Base-by-base conservation (phyloP, 2,113 vertebrate species). In the human region DNA sequence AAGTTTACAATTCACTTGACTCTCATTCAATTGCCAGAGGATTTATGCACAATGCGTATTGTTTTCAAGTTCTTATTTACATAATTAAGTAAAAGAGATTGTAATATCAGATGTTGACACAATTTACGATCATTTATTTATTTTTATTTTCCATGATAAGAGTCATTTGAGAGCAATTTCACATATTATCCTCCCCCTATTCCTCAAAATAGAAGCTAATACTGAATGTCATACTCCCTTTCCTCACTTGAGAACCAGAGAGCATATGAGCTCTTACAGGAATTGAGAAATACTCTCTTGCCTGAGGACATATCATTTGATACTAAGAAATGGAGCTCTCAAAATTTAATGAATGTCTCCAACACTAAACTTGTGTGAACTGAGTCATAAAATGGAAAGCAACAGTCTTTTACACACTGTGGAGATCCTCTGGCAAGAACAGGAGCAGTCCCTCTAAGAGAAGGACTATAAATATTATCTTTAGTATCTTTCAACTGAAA, bases 11-110 rank as follows among this genome's bases (percentile, higher is more conserved):
- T 79, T 97, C 40, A 55, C 32, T 76, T 96, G 64, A 57, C 14
- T 96, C 68, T 93, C 20, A 81, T 78, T 94, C 73, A 86, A 61
- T 12, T 78, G 43, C 52, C 22, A 59, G 89, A 84, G 45, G 70
- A 88, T 94, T 94, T 95, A 78, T 76, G 52, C 38, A 52, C 20
- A 30, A 3, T 93, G 72, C 5, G 22, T 87, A 52, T 40, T 78
- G n/a, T 86, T 80, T 96, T 94, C 32, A 83, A 55, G 57, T 93
- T 95, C 86, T 96, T 93, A 88, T 92, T 93, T 97, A 95, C 91
- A 94, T 87, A 97, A 91, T 96, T 88, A 94, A 89, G 52, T 84
- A 85, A 90, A 93, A 90, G 55, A 52, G 89, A 82, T 93, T 64
- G 90, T 81, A 82, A 38, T 93, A 43, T 92, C 76, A 90, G 72